Conservation (phyloP, 2,888 invertebrate genomes). For the Conus canariensis region DNA sequence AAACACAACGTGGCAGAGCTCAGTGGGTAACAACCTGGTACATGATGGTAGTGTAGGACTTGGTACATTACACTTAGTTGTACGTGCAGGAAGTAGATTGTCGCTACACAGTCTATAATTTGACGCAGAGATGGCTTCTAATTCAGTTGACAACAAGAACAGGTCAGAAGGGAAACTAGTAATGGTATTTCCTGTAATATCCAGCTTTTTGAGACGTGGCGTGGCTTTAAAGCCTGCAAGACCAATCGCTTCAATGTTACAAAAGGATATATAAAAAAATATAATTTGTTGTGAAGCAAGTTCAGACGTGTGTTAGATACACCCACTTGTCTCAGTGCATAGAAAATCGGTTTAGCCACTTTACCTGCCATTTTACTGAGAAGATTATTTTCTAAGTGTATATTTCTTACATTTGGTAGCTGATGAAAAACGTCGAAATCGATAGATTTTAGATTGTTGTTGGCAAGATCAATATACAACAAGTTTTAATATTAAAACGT, state of each 20-base stretch:
- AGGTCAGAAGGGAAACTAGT: not conserved
- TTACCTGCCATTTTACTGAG: not conserved
- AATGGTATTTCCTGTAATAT: not conserved
- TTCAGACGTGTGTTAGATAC: not conserved
- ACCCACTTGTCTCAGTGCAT: not conserved
- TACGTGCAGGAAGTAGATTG: not conserved
- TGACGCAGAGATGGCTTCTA: not conserved
- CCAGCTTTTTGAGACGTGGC: not conserved
- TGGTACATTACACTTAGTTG: not conserved
- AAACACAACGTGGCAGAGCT: not conserved
- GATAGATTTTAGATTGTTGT: not conserved
- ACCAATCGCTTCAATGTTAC: not conserved
- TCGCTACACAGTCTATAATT: slow-evolving; percentile 4
- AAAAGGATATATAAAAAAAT: not conserved
- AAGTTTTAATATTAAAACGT: not conserved
- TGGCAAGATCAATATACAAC: not conserved
- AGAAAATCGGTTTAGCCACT: not conserved
- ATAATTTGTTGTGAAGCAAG: not conserved
- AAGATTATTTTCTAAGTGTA: not conserved
- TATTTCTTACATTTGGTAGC: not conserved
- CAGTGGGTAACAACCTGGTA: not conserved
- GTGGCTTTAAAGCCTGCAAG: not conserved
- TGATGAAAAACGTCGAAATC: not conserved
- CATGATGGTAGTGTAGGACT: not conserved
- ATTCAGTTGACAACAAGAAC: too few species aligned